Percentiles rank a stretch among this genome's conserved stretches.
Conservation (phyloP, 2,888 invertebrate genomes). For the Pterostichus madidus region DNA sequence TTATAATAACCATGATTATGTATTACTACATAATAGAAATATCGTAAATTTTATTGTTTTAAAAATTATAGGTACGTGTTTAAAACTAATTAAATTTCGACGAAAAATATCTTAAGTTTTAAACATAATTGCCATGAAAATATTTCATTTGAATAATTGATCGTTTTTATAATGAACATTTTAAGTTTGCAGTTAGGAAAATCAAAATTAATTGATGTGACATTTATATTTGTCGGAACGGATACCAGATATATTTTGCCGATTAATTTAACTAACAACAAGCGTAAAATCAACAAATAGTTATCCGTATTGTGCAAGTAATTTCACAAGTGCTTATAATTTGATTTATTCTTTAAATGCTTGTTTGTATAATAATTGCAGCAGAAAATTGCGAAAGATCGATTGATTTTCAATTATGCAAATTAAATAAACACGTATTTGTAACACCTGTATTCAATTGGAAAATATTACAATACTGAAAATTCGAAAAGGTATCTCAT, state of each 20-base stretch:
- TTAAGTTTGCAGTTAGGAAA: no score
- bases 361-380: not conserved
- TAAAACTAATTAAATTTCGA: no score
- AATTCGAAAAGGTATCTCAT: not conserved
- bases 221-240: not conserved
- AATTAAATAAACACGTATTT: constrained; percentile 14
- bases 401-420: constrained; percentile 5
- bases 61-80: no score
- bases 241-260: constrained; percentile 10
- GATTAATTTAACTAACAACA: not conserved
- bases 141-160: no score
- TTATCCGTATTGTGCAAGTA: not conserved
- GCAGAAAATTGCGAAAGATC: not conserved
- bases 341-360: constrained; percentile 6
- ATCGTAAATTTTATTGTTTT: no score
- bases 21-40: no score
- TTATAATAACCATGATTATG: no score
- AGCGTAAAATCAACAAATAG: constrained; percentile 30
- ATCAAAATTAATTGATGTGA: no score
- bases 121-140: no score
- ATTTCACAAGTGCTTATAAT: constrained; percentile 10
- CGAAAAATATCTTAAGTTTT: no score
- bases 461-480: not conserved
- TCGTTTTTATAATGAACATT: not conserved
- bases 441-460: not conserved